Conservation (phyloP, 2,888 invertebrate genomes). For the Dichetophora obliterata region DNA sequence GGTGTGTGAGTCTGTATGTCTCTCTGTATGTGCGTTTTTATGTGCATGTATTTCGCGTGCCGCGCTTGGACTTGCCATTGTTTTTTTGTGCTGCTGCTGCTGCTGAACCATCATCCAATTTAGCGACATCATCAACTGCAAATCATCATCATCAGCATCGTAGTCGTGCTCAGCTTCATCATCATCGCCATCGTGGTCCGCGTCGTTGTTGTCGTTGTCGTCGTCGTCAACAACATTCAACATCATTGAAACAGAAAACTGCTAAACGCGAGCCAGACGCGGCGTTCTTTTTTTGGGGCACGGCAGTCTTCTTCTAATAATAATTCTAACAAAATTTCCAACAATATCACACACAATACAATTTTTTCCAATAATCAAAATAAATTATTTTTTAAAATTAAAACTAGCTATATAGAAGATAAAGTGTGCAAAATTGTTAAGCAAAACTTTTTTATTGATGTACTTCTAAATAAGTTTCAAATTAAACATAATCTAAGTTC, state of each 20-base stretch:
- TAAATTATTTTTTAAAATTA: slow-evolving; percentile 4
- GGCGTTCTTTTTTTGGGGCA: slow-evolving; percentile 65
- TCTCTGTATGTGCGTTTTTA: slow-evolving; percentile 40
- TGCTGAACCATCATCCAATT: slow-evolving; percentile 24
- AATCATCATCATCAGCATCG: slow-evolving; percentile 20
- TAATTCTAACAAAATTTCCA: slow-evolving; percentile 35
- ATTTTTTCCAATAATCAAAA: slow-evolving; percentile 7
- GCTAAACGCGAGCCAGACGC: slow-evolving; percentile 69
- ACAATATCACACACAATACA: background rate
- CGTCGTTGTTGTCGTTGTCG: slow-evolving; percentile 52
- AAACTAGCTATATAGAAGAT: background rate
- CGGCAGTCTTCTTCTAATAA: slow-evolving; percentile 48
- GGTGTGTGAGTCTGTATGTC: slow-evolving; percentile 36
- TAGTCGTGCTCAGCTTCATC: slow-evolving; percentile 24
- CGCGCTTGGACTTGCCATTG: slow-evolving; percentile 14
- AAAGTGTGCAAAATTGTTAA: slow-evolving; percentile 5
- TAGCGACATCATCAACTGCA: slow-evolving; percentile 36
- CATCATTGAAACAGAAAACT: slow-evolving; percentile 67
- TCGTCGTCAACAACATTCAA: slow-evolving; percentile 63
- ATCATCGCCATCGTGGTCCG: slow-evolving; percentile 35
- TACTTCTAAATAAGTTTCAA: background rate
- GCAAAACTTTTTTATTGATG: background rate
- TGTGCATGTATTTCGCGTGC: slow-evolving; percentile 29
- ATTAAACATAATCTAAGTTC: background rate
- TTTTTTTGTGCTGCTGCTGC: slow-evolving; percentile 8